Conservation (phyloP, 2,113 vertebrate species). For the Siniperca chuatsi region DNA sequence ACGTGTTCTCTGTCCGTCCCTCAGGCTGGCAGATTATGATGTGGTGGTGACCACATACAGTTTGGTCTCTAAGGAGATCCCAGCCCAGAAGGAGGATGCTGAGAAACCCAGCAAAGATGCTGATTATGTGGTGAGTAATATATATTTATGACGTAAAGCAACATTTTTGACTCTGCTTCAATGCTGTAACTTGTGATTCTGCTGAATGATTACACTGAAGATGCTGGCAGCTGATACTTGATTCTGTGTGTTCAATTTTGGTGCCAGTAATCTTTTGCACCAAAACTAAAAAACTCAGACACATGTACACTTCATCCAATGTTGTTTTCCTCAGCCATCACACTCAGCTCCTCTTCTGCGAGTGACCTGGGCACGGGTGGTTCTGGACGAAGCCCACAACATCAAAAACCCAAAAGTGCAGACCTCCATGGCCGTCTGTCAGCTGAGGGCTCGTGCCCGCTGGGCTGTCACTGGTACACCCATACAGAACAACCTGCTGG, state of each 20-base stretch:
- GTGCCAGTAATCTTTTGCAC: neutral
- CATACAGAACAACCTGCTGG: slow-evolving; percentile 97
- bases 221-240: neutral
- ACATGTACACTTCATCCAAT: neutral
- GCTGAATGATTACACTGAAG: neutral
- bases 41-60: slow-evolving; percentile 96
- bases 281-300: neutral
- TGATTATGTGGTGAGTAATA: slow-evolving; percentile 75
- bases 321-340: slow-evolving; percentile 33
- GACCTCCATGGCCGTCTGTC: slow-evolving; percentile 92
- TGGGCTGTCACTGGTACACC: slow-evolving; percentile 98
- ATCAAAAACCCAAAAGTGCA: slow-evolving; percentile 96
- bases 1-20: neutral
- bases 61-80: slow-evolving; percentile 92
- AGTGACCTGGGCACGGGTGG: slow-evolving; percentile 90
- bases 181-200: no score
- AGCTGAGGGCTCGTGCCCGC: slow-evolving; percentile 87
- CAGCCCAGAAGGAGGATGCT: slow-evolving; percentile 86
- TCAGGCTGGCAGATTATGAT: slow-evolving; percentile 90
- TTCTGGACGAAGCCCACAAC: slow-evolving; percentile 96
- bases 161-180: neutral
- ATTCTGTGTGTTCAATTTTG: neutral
- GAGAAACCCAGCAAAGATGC: slow-evolving; percentile 78
- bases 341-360: slow-evolving; percentile 84
- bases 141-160: neutral